These are phyloP conservation scores for Morone saxatilis DNA, from an alignment of 2,113 vertebrate species.

Conservation along the genomic window DNA sequence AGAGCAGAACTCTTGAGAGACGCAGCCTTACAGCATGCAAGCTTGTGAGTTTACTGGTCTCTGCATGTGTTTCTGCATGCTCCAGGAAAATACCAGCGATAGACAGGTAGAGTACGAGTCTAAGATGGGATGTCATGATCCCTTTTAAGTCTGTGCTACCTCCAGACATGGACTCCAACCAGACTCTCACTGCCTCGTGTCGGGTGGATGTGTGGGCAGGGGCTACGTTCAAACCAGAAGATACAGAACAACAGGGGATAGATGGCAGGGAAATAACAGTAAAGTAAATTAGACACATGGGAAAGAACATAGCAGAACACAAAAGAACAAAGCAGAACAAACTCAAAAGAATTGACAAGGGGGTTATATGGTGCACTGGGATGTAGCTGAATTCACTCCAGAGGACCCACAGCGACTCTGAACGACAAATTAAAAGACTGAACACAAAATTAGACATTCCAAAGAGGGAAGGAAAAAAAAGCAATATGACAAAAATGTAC, in stretches of 20 bases:
- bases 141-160: conserved; percentile 88
- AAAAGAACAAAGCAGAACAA: conserved; percentile 72
- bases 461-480: background rate
- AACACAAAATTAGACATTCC: conserved; percentile 75
- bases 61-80: conserved; percentile 69
- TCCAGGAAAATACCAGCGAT: conserved; percentile 49
- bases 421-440: conserved; percentile 58
- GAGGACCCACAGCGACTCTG: conserved; percentile 51
- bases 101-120: conserved; percentile 52
- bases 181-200: conserved; percentile 95
- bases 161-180: conserved; percentile 97
- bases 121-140: conserved; percentile 60
- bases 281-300: conserved; percentile 78
- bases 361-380: conserved; percentile 60
- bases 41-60: conserved; percentile 60
- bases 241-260: conserved; percentile 66
- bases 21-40: conserved; percentile 61
- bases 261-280: conserved; percentile 74
- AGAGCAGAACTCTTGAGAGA: conserved; percentile 25
- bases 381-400: conserved; percentile 45
- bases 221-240: conserved; percentile 88
- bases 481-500: conserved; percentile 54
- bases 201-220: conserved; percentile 91
- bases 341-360: conserved; percentile 60
- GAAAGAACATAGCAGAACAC: conserved; percentile 69